Evolutionary conservation across 1,140 invertebrate genomes (phyloP), one percentile per base, ranked within the genome.

Genomic region (Papilio helenus): DNA sequence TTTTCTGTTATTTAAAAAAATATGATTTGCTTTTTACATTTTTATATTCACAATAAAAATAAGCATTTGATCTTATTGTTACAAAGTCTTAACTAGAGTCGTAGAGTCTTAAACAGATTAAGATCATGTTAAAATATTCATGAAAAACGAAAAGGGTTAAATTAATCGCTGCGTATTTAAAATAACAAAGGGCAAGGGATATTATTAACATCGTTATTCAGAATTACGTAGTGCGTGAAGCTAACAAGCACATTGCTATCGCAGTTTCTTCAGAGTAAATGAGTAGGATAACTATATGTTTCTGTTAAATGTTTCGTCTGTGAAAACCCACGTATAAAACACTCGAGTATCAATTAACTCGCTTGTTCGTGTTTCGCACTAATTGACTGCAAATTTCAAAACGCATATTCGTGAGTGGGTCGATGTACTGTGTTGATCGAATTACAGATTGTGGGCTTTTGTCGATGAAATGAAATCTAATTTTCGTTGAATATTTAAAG

Each of bases 131-230:
- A 55, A 55, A 55, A 20, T 55, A 55, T 55, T 20, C 18, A 55
- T 55, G 51, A 55, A 55, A 55, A 55, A 55, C n/a, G n/a, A 55
- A 55, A 55, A 55, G n/a, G 51, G 51, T 7, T 18, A 55, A 55
- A 20, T 20, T 55, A 55, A 55, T 55, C 51, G 51, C 51, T 55
- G 51, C 51, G 51, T 55, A 20, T 55, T 55, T 55, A 55, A 55
- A 55, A 55, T 9, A 55, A 55, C 51, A 55, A 55, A 55, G 51
- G 51, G 18, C 51, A 55, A 18, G 7, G 18, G 51, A 20, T n/a
- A n/a, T n/a, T 55, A 8, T 7, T 55, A 20, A 7, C 8, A 55
- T 8, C 51, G 9, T n/a, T n/a, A n/a, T 20, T 55, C n/a, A 55
- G 51, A 55, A 55, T 55, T 55, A n/a, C 18, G 51, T 55, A 20